A percentile compares a stretch with the other conserved stretches of the same genome.
phyloP scores from a whole-genome alignment of 2,888 invertebrate species.

The Epinotia demarniana region DNA sequence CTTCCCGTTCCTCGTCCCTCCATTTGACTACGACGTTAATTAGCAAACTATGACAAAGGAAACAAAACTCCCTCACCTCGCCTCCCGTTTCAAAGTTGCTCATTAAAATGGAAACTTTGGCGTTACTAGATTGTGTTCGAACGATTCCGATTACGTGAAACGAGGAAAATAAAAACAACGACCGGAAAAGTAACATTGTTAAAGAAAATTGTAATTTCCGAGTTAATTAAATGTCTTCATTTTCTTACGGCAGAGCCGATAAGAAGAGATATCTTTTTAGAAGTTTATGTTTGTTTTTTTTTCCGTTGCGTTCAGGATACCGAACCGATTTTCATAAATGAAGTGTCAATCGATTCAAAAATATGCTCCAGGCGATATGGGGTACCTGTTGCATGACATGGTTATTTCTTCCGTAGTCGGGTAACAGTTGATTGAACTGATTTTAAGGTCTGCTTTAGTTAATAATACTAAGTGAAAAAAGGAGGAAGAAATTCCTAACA shows the following conservation, averaged over 20 bases:
- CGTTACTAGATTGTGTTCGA: constrained; percentile 52
- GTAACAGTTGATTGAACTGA: too few species aligned
- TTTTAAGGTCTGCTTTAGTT: not conserved
- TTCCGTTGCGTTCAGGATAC: too few species aligned
- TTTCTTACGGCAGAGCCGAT: not conserved
- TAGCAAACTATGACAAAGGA: constrained; percentile 49
- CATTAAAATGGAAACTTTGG: constrained; percentile 64
- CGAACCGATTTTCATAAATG: too few species aligned
- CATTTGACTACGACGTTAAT: constrained; percentile 44
- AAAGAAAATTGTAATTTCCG: constrained; percentile 24
- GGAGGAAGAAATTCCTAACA: too few species aligned
- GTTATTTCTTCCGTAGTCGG: too few species aligned
- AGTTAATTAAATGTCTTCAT: constrained; percentile 27
- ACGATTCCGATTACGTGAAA: constrained; percentile 56
- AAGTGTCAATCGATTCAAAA: too few species aligned
- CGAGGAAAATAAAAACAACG: constrained; percentile 46
- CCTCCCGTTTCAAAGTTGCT: constrained; percentile 58
- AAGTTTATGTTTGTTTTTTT: too few species aligned
- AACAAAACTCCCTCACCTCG: constrained; percentile 46
- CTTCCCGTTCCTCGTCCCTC: constrained; percentile 7
- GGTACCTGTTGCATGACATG: too few species aligned
- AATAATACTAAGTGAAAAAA: not conserved
- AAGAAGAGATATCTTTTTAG: too few species aligned
- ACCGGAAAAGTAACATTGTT: constrained; percentile 2
- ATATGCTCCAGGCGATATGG: too few species aligned